Percentiles rank a stretch among this genome's conserved stretches.
Conservation (phyloP, 2,888 invertebrate genomes). For the Volucella inanis region DNA sequence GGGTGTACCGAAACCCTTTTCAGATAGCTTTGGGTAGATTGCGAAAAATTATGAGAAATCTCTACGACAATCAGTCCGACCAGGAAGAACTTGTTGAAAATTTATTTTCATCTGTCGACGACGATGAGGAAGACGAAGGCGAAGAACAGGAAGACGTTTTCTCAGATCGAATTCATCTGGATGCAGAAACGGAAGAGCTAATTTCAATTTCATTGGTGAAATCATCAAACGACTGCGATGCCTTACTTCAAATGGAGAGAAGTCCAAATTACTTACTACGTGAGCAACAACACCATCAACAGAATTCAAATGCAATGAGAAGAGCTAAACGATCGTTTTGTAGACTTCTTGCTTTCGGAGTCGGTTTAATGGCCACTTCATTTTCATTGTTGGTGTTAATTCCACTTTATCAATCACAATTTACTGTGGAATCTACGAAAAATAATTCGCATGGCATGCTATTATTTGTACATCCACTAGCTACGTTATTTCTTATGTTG, state of each 20-base stretch:
- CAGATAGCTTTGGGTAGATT: constrained; percentile 62
- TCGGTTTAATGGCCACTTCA: constrained; percentile 83
- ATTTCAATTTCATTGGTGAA: constrained; percentile 71
- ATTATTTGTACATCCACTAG: constrained; percentile 76
- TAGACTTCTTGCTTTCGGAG: constrained; percentile 81
- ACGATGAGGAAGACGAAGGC: constrained; percentile 75
- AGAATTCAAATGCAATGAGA: constrained; percentile 68
- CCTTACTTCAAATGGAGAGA: constrained; percentile 69
- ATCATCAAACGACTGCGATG: constrained; percentile 67
- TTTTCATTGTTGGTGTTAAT: constrained; percentile 84
- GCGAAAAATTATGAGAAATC: constrained; percentile 62
- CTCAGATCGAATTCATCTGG: constrained; percentile 71
- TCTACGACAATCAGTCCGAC: constrained; percentile 72
- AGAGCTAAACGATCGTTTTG: constrained; percentile 69
- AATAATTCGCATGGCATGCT: constrained; percentile 77
- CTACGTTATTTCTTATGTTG: constrained; percentile 75
- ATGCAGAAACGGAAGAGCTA: constrained; percentile 73
- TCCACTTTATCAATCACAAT: constrained; percentile 83
- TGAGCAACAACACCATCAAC: constrained; percentile 75
- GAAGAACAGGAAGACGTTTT: constrained; percentile 72
- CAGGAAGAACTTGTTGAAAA: constrained; percentile 77
- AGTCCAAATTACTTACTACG: constrained; percentile 65
- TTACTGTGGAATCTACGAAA: constrained; percentile 72
- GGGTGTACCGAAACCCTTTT: constrained; percentile 33
- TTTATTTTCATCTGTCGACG: constrained; percentile 75